Percentiles rank a stretch among this genome's conserved stretches.
Evolutionary conservation across 2,797 vertebrate species (phyloP).

Genomic region (Epinephelus awoara): DNA sequence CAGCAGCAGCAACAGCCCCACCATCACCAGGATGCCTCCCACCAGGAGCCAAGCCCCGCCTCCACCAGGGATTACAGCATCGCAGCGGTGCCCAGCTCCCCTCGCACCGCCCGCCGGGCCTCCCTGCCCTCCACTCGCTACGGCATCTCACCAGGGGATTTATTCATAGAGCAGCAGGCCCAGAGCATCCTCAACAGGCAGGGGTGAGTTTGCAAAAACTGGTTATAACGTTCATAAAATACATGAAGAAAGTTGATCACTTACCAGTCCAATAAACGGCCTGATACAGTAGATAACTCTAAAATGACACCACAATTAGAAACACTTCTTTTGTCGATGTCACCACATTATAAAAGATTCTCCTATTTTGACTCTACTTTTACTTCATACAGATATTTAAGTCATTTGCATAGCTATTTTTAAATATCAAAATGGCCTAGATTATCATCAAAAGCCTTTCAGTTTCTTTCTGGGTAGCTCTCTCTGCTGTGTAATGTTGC

Average conservation of each 20-base stretch:
- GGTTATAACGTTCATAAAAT: background rate
- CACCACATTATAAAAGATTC: background rate
- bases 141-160: slow-evolving; percentile 89
- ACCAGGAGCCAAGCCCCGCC: slow-evolving; percentile 77
- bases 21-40: slow-evolving; percentile 49
- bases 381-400: background rate
- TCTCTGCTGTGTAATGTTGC: background rate
- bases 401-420: background rate
- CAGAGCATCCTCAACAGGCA: slow-evolving; percentile 90
- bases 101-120: slow-evolving; percentile 84
- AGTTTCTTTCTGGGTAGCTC: background rate
- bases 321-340: background rate
- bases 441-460: slow-evolving; percentile 1
- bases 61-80: slow-evolving; percentile 81
- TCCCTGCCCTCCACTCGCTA: slow-evolving; percentile 89
- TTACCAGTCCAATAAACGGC: background rate
- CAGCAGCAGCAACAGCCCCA: slow-evolving; percentile 58
- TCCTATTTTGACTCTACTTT: background rate
- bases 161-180: slow-evolving; percentile 89
- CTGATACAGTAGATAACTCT: background rate
- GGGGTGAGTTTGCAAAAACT: slow-evolving; percentile 87
- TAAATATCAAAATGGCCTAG: background rate
- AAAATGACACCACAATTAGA: background rate
- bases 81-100: slow-evolving; percentile 88
- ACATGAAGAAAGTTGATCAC: background rate